Evolutionary conservation across 2,113 vertebrate species (phyloP).

Genomic region (Stigmatopora nigra): DNA sequence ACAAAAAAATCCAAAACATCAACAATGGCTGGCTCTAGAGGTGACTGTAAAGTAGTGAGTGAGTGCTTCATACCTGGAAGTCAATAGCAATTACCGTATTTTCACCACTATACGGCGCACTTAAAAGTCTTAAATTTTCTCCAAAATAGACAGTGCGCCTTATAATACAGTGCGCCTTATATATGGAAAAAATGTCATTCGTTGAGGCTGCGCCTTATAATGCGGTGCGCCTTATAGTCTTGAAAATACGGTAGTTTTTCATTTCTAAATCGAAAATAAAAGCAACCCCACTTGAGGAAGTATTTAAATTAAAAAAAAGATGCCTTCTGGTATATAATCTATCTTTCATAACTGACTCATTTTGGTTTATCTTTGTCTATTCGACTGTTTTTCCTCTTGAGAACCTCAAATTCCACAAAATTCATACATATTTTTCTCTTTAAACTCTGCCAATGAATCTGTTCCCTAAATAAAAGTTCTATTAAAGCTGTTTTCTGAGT

Average conservation of each 20-base stretch:
- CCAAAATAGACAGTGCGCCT: too few relatives aligned
- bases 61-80: too few relatives aligned
- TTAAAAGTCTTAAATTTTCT: too few relatives aligned
- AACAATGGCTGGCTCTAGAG: too few relatives aligned
- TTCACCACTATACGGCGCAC: too few relatives aligned
- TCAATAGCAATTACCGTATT: too few relatives aligned
- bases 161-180: too few relatives aligned
- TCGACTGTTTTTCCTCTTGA: neutral
- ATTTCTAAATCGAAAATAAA: neutral
- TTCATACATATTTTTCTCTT: neutral
- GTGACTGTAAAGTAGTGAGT: too few relatives aligned
- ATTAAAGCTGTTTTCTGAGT: neutral
- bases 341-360: neutral
- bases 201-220: neutral
- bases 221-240: too few relatives aligned
- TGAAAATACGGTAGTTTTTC: neutral
- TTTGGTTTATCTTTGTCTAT: neutral
- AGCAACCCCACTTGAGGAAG: neutral
- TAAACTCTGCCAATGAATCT: neutral
- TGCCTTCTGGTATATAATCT: neutral
- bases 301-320: slow-evolving; percentile 9
- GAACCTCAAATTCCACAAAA: neutral
- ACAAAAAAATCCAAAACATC: too few relatives aligned
- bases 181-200: too few relatives aligned
- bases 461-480: neutral